A percentile compares a stretch with the other conserved stretches of the same genome.
phyloP scores from a whole-genome alignment of 1,140 invertebrate species.

The Bombus turneri region DNA sequence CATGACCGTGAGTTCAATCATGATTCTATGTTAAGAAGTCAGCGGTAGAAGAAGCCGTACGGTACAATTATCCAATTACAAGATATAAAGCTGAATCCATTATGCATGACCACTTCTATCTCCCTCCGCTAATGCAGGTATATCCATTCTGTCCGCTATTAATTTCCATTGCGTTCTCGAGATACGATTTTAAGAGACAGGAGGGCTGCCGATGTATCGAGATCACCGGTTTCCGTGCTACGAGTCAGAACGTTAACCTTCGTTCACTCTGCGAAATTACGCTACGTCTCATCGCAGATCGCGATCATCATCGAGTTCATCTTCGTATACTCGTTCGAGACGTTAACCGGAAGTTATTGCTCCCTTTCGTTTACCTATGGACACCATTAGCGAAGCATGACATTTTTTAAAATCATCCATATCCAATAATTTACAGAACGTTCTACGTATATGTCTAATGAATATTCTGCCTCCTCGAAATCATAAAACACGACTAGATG shows the following conservation, averaged over 20 bases:
- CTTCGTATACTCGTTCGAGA: not conserved
- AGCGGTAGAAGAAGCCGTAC: slow-evolving; percentile 21
- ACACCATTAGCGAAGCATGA: not conserved
- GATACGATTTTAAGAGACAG: slow-evolving; percentile 45
- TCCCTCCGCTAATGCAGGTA: slow-evolving; percentile 7
- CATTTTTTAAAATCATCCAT: not conserved
- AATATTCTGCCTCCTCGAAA: not conserved
- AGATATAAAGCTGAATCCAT: slow-evolving; percentile 61
- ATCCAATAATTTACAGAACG: not conserved
- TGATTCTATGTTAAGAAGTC: slow-evolving; percentile 50
- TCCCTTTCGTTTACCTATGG: too few relatives aligned
- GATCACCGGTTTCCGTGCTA: not conserved
- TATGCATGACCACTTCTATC: slow-evolving; percentile 53
- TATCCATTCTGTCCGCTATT: slow-evolving; percentile 32
- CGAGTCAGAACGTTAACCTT: slow-evolving; percentile 31
- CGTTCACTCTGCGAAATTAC: slow-evolving; percentile 15
- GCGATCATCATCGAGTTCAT: slow-evolving; percentile 8
- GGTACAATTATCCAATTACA: slow-evolving; percentile 65
- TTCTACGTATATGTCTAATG: not conserved
- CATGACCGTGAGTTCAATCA: slow-evolving; percentile 44
- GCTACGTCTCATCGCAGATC: slow-evolving; percentile 5
- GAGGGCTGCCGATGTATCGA: slow-evolving; percentile 24
- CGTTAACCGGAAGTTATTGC: not conserved
- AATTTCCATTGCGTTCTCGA: slow-evolving; percentile 54
- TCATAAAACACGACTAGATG: not conserved